A percentile compares a stretch with the other conserved stretches of the same genome.
These are phyloP conservation scores for Eidolon helvum DNA, from an alignment of 2,113 vertebrate species.

Conservation along the genomic window DNA sequence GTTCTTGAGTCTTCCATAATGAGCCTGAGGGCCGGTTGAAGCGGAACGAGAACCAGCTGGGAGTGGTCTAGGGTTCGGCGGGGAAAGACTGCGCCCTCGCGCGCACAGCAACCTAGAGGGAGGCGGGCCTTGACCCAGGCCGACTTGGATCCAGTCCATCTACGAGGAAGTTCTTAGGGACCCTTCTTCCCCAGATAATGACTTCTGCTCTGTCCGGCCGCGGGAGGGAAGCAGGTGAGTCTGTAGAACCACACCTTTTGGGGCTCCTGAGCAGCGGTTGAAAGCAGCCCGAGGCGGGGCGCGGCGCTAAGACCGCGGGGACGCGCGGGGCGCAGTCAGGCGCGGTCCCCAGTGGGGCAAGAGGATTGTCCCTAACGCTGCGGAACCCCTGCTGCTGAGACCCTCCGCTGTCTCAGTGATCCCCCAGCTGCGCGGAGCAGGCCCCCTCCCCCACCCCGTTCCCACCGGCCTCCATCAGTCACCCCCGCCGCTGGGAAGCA, in stretches of 20 bases:
- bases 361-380: rapidly evolving
- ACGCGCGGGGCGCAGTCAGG: neutral
- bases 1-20: neutral
- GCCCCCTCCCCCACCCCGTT: rapidly evolving
- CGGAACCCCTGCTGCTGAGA: rapidly evolving
- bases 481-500: neutral
- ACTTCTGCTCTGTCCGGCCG: rapidly evolving
- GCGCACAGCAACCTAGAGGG: neutral
- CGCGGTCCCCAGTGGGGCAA: rapidly evolving
- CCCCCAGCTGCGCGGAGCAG: rapidly evolving
- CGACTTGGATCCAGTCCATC: neutral
- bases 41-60: neutral
- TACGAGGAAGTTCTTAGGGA: neutral
- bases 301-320: rapidly evolving
- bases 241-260: rapidly evolving
- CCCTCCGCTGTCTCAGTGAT: rapidly evolving
- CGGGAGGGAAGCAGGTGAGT: neutral
- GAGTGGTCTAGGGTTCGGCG: neutral
- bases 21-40: neutral
- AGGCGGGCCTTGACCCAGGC: neutral
- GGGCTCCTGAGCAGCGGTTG: rapidly evolving
- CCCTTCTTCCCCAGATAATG: neutral
- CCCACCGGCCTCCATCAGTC: neutral
- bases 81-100: neutral
- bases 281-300: rapidly evolving